A percentile compares a stretch with the other conserved stretches of the same genome.
phyloP scores from a whole-genome alignment of 2,797 vertebrate genomes.

The Spheniscus humboldti region DNA sequence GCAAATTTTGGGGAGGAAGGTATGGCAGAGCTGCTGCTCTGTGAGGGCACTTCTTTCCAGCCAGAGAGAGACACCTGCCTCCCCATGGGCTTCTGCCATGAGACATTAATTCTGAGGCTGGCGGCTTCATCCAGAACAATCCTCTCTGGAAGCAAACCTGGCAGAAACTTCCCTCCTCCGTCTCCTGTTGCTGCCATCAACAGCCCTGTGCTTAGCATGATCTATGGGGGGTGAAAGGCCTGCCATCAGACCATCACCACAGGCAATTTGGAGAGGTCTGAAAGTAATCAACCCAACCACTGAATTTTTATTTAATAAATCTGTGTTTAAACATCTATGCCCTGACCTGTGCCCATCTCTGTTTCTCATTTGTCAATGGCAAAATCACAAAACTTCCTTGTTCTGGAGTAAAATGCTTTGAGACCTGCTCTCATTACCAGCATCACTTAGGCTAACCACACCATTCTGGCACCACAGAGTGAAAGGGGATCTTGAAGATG shows the following conservation, averaged over 20 bases:
- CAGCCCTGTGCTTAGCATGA: background rate
- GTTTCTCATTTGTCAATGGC: background rate
- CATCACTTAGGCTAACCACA: background rate
- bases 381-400: background rate
- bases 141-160: background rate
- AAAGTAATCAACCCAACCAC: background rate
- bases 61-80: background rate
- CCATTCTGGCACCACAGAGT: background rate
- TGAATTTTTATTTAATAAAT: background rate
- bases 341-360: background rate
- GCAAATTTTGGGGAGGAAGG: background rate
- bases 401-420: background rate
- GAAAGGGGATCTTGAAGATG: background rate
- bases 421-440: background rate
- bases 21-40: background rate
- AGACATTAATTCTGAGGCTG: background rate
- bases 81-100: background rate
- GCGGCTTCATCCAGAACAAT: background rate
- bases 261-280: background rate
- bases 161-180: background rate
- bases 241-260: background rate
- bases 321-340: background rate
- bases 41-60: rapidly evolving
- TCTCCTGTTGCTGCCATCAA: background rate
- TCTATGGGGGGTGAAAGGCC: background rate